Conservation (phyloP, 2,888 invertebrate species). For the Cephus sareptanus region DNA sequence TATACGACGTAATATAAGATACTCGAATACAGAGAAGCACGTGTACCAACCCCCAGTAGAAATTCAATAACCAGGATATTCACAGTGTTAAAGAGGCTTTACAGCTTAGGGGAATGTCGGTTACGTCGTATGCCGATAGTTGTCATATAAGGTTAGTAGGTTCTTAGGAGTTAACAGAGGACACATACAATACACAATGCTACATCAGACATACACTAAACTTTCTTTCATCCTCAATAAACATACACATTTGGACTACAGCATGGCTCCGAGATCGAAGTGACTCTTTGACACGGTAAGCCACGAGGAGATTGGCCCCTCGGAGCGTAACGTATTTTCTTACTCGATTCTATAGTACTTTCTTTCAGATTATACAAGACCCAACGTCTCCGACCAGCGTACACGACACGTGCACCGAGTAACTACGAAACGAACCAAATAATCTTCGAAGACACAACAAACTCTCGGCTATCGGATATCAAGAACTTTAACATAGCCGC, state of each 20-base stretch:
- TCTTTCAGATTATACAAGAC: background rate
- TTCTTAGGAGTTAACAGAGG: background rate
- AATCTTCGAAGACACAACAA: background rate
- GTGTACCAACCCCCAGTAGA: background rate
- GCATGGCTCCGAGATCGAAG: background rate
- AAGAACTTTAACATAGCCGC: background rate
- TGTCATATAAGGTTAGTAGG: background rate
- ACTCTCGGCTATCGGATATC: background rate
- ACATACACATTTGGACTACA: background rate
- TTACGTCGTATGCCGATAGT: background rate
- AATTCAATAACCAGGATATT: background rate
- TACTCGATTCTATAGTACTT: background rate
- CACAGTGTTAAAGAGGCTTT: conserved; percentile 1
- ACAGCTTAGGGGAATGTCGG: background rate
- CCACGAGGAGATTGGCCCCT: background rate
- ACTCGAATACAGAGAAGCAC: background rate
- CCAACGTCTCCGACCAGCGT: background rate
- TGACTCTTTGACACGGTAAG: background rate
- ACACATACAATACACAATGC: background rate
- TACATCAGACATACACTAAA: background rate
- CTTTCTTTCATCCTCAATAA: background rate
- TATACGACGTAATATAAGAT: background rate
- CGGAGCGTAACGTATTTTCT: background rate
- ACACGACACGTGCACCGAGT: background rate
- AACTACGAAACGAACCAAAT: background rate